Base-by-base conservation (phyloP, 2,113 vertebrate genomes). In the Xiphophorus couchianus region DNA sequence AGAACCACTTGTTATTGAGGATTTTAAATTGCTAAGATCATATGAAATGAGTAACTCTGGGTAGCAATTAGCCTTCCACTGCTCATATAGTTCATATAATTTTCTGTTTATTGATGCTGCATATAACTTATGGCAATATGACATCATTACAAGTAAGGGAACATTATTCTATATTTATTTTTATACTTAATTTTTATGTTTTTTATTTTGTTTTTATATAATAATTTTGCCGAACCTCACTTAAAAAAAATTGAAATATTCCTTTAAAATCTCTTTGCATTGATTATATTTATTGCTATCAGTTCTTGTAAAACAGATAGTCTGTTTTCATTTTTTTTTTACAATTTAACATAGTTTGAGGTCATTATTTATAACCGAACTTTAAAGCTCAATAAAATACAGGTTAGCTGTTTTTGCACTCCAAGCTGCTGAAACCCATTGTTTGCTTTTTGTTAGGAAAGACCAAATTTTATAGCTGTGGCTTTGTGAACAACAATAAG, bases 301-400 rank as follows among this genome's bases (percentile, higher is more conserved):
- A 66, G 69, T 73, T 44, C 17, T 65, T 63, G 51, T 72, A 2
- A 84, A 74, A 73, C 66, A 74, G 61, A 76, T 77, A 22, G 48
- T 71, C 62, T 72, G 70, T 63, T 86, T 89, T 92, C 84, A 84
- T 90, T 74, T 19, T 69, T 69, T 28, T 28, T 28, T 28, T 28
- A 77, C 37, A 86, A 86, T 88, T 92, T 87, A 88, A 91, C 84
- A 86, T 48, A 76, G 71, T 63, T 69, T 66, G 31, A 78, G 73
- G 61, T 86, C 69, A 77, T 37, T 61, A 54, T 31, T 5, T n/a
- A 68, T 65, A 6, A 68, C 68, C 62, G 10, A 48, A 30, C 25
- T 48, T 37, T 60, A 69, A 62, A 81, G 84, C 4, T 66, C 44
- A 42, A 42, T 15, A 64, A n/a, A 83, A 51, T 61, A 22, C 35